Conservation (phyloP, 1,140 invertebrate species). For the Brachionus angularis region DNA sequence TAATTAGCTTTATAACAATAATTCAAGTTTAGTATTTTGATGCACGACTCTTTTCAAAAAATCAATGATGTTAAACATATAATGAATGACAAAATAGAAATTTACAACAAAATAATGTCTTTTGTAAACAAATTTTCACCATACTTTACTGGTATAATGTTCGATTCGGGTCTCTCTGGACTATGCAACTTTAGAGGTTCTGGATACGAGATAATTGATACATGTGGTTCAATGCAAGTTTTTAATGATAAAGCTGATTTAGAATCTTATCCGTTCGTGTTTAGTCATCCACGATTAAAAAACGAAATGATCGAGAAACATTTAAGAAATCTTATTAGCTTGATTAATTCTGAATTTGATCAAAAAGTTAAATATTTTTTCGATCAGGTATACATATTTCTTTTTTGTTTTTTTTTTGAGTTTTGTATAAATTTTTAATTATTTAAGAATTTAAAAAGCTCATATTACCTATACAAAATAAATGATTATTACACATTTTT, state of each 20-base stretch:
- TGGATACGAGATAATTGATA: not conserved
- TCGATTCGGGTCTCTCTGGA: not conserved
- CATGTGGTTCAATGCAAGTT: not conserved
- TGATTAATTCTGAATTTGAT: slow-evolving; percentile 12
- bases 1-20: not conserved
- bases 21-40: slow-evolving; percentile 35
- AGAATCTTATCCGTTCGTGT: not conserved
- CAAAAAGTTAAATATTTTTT: slow-evolving; percentile 19
- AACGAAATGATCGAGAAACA: not conserved
- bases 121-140: slow-evolving; percentile 9
- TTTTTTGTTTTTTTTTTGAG: too few relatives aligned
- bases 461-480: slow-evolving; percentile 36
- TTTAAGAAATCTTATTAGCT: not conserved
- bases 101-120: slow-evolving; percentile 6
- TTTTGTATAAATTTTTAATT: too few relatives aligned
- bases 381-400: not conserved
- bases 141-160: not conserved
- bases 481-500: slow-evolving; percentile 29
- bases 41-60: slow-evolving; percentile 6
- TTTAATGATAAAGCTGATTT: not conserved
- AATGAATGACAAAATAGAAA: slow-evolving; percentile 3
- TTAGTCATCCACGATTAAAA: not conserved
- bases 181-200: not conserved
- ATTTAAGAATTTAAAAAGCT: not conserved
- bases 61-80: slow-evolving; percentile 4